Base-by-base conservation (phyloP, 1,140 invertebrate genomes). In the Gonatopus flavifemur region DNA sequence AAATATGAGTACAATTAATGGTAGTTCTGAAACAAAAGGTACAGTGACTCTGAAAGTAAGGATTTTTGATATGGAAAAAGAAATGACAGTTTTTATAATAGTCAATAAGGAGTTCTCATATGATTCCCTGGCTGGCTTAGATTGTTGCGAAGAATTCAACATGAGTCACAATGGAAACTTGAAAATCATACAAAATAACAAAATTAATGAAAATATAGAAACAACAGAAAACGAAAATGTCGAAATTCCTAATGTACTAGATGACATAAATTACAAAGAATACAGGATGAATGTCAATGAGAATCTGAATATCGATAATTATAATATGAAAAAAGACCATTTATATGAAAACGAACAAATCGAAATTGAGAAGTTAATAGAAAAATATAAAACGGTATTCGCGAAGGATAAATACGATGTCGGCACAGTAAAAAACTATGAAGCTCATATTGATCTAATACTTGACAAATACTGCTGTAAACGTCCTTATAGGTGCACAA, bases 391-490 rank as follows among this genome's bases (percentile, higher is more conserved):
- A 32, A 9, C 35, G n/a, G 39, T 49, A 13, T 57, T 57, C 35
- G 55, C 50, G 21, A 49, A 48, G 32, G 38, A 57, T 22, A 48
- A 48, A 31, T 57, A 48, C 38, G 55, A 57, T 37, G 36, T 53
- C 12, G 50, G 55, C n/a, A 49, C 46, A 8, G 47, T 58, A 18
- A 49, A 31, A 36, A 50, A 53, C 9, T 64, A 67, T 64, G 65
- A 63, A 19, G 49, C 49, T 1, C 25, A 44, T 18, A 53, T 57
- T 25, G 41, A 47, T 32, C 25, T 45, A 20, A 41, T 42, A 44
- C 37, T 24, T 47, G 37, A 48, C 13, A 31, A 38, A 48, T 52
- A 52, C 13, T 42, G 51, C 15, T 30, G 18, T 9, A 37, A 22
- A 7, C 22, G 42, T 22, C 39, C 55, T 4, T 53, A 57, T 35